phyloP scores from a whole-genome alignment of 2,113 vertebrate species.

The Lathamus discolor region DNA sequence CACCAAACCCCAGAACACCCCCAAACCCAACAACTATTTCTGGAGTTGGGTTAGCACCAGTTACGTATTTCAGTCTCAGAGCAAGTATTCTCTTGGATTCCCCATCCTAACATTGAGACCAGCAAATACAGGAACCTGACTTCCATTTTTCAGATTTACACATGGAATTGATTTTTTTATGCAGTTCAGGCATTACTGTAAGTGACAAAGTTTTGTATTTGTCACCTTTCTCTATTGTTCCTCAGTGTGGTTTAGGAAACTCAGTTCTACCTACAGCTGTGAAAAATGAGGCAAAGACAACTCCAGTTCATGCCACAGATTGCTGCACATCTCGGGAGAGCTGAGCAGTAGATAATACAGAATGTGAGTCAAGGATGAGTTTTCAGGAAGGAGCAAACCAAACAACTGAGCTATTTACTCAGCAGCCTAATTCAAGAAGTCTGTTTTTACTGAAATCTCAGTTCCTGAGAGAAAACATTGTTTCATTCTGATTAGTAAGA shows the following conservation, averaged over 20 bases:
- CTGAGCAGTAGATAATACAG: neutral
- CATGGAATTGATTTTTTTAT: neutral
- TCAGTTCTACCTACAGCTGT: neutral
- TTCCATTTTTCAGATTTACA: neutral
- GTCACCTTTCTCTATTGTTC: neutral
- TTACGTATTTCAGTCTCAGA: neutral
- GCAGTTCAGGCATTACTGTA: neutral
- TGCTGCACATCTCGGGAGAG: neutral
- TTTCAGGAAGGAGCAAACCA: neutral
- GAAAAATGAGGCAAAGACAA: neutral
- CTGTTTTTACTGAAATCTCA: neutral
- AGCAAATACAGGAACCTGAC: neutral
- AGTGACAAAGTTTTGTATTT: neutral
- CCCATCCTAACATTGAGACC: neutral
- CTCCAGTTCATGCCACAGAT: neutral
- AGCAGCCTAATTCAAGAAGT: neutral
- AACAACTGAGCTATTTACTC: neutral
- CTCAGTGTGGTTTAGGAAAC: neutral
- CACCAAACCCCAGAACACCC: neutral
- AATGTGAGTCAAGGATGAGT: neutral
- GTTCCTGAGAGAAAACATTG: neutral
- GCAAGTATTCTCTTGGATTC: neutral
- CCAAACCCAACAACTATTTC: neutral
- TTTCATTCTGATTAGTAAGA: neutral
- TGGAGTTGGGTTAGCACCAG: neutral